Evolutionary conservation across 2,888 invertebrate species (phyloP).

Genomic region (Dinocampus coccinellae): DNA sequence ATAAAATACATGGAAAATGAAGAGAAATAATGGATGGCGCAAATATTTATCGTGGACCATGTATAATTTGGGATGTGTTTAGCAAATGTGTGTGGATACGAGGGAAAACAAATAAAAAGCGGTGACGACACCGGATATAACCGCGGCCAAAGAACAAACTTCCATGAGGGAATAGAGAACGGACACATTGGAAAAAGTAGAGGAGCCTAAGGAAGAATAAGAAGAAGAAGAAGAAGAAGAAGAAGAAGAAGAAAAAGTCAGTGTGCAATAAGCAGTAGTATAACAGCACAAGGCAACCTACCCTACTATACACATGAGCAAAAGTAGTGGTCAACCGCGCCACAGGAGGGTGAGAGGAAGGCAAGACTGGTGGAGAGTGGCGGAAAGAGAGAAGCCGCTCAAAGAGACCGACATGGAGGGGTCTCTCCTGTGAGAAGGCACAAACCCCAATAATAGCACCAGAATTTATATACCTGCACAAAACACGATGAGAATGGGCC

Average conservation of each 20-base stretch:
- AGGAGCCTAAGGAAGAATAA: no score
- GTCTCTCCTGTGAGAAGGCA: constrained; percentile 62
- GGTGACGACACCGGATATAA: constrained; percentile 43
- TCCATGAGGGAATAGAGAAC: neutral
- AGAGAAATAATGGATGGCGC: constrained; percentile 63
- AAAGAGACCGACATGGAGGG: constrained; percentile 61
- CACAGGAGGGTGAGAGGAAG: constrained; percentile 41
- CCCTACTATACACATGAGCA: constrained; percentile 21
- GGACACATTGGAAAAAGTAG: no score
- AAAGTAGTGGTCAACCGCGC: constrained; percentile 27
- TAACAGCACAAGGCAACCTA: constrained; percentile 17
- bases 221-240: constrained; percentile 5
- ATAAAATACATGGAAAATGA: no score
- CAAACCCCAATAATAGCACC: constrained; percentile 69
- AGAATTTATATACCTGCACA: constrained; percentile 69
- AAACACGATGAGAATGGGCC: constrained; percentile 61
- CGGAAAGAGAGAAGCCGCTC: constrained; percentile 55
- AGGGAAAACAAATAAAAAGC: constrained; percentile 67
- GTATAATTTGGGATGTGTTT: constrained; percentile 67
- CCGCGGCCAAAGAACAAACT: constrained; percentile 35
- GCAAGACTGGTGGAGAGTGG: constrained; percentile 47
- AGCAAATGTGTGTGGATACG: constrained; percentile 64
- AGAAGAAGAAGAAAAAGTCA: constrained; percentile 22
- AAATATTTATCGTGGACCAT: constrained; percentile 67
- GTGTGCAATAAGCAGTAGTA: constrained; percentile 24